Base-by-base conservation (phyloP, 2,797 vertebrate genomes). In the Astyanax mexicanus region DNA sequence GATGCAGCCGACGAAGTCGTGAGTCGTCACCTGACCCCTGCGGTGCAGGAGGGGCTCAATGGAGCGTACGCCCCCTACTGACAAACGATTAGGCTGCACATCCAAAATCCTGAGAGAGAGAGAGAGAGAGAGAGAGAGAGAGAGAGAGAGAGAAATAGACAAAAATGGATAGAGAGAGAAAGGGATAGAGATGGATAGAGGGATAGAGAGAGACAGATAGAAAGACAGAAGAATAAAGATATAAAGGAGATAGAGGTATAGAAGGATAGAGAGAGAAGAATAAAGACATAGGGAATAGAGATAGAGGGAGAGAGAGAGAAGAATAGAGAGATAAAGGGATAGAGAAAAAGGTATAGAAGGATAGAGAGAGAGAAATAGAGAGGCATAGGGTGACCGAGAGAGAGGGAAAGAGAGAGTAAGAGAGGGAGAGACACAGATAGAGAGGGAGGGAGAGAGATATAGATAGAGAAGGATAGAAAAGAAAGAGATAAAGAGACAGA, bases 1-100 rank as follows among this genome's bases (percentile, higher is more conserved):
- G 91, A 99, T 95, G 88, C 98, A 99, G 81, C 98, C 98, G 3
- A 98, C 92, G 74, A 99, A 99, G 86, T 99, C 98, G 47, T 99
- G 97, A 77, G 96, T 95, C 88, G 95, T 91, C 81, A 99, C 94
- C 72, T 99, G 98, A 78, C 96, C 96, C 70, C 86, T 93, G 15
- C 96, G 94, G 83, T 96, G 97, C 80, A 99, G 93, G 86, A 99
- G 86, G 12, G 96, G 93, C 44, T 97, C 96, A 45, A 99, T 80
- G 0, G 95, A 95, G 76, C 91, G 88, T 84, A 99, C 93, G n/a
- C 98, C 98, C 29, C 97, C 98, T 32, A 98, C 96, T 0, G 95
- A 97, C 81, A 97, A 93, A 85, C 95, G 89, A 85, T 99, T 99
- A 54, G 97, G 96, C 86, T 98, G 96, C 32, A 99, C 96, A 9